Base-by-base conservation (phyloP, 2,797 vertebrate genomes). In the Propithecus perrieri region DNA sequence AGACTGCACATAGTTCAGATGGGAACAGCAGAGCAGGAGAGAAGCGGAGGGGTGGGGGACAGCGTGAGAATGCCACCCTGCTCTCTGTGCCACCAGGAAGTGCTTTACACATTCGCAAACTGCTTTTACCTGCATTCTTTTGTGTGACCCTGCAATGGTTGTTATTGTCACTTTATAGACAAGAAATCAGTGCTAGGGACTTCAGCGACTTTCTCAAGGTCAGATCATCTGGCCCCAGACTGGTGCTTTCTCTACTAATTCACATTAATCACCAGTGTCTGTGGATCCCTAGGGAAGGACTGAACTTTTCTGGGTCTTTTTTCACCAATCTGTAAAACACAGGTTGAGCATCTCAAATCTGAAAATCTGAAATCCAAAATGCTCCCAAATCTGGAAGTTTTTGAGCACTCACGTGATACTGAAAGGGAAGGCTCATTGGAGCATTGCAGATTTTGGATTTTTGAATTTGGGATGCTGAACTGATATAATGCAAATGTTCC, bases 31-130 rank as follows among this genome's bases (percentile, higher is more conserved):
- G 35, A 0, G 0, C 13, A 6, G 41, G 13, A 41, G 30, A 33
- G 12, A 4, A 11, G 69, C 0, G 50, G 33, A 9, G 30, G 22
- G 6, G 15, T 2, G 63, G 35, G 41, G n/a, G 28, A 2, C 24
- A 11, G 13, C 0, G 1, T 30, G 30, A 53, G 41, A n/a, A 15
- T 0, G 15, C 8, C 0, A 0, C 13, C 22, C 2, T 35, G 41
- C 26, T 35, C 65, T 14, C 59, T 22, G 28, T 1, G 2, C 43
- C 35, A 7, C n/a, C 20, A 1, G 10, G 1, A 30, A 11, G 38
- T 2, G 22, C 43, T 41, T 35, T 14, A 35, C 4, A 2, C 35
- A 0, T 4, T 0, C 3, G 8, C 41, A 43, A 24, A 24, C 83
- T 1, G 41, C 43, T 28, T 33, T 57, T 18, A 24, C 59, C 80